A percentile compares a stretch with the other conserved stretches of the same genome.
phyloP scores from a whole-genome alignment of 2,888 invertebrate species.

The Noctua janthina region DNA sequence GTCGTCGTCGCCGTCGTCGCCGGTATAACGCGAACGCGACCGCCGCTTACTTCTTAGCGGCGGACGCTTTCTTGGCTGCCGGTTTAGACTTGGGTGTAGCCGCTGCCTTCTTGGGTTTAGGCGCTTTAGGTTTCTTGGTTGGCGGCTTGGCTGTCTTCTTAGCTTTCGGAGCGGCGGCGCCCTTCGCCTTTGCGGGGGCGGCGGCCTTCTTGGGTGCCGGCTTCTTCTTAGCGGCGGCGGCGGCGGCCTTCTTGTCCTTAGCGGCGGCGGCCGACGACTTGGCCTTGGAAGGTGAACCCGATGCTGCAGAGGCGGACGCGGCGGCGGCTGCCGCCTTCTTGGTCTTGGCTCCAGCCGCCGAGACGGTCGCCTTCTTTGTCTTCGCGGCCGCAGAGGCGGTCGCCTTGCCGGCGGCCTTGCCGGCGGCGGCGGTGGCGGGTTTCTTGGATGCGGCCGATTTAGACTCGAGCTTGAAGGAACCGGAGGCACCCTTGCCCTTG shows the following conservation, averaged over 20 bases:
- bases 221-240: constrained; percentile 71
- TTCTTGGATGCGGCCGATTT: constrained; percentile 63
- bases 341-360: constrained; percentile 61
- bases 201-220: constrained; percentile 69
- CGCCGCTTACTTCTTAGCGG: constrained; percentile 60
- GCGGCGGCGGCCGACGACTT: constrained; percentile 55
- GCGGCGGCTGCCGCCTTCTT: constrained; percentile 50
- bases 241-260: constrained; percentile 70
- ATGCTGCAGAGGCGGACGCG: constrained; percentile 44
- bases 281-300: constrained; percentile 52
- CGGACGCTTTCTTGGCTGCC: constrained; percentile 64
- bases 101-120: constrained; percentile 78
- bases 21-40: constrained; percentile 21
- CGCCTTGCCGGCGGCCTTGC: constrained; percentile 20
- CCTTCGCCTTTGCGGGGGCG: constrained; percentile 62
- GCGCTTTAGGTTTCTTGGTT: constrained; percentile 80
- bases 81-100: constrained; percentile 66
- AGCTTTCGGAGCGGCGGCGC: constrained; percentile 73
- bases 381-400: constrained; percentile 27
- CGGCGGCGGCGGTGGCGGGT: constrained; percentile 17
- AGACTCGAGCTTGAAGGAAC: constrained; percentile 82
- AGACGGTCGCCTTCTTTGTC: constrained; percentile 51
- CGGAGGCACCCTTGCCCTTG: constrained; percentile 90
- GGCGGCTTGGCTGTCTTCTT: constrained; percentile 72
- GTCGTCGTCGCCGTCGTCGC: constrained; percentile 11